These are phyloP conservation scores for Phylloscopus collybita DNA, from an alignment of 2,797 vertebrate species.

Conservation along the genomic window DNA sequence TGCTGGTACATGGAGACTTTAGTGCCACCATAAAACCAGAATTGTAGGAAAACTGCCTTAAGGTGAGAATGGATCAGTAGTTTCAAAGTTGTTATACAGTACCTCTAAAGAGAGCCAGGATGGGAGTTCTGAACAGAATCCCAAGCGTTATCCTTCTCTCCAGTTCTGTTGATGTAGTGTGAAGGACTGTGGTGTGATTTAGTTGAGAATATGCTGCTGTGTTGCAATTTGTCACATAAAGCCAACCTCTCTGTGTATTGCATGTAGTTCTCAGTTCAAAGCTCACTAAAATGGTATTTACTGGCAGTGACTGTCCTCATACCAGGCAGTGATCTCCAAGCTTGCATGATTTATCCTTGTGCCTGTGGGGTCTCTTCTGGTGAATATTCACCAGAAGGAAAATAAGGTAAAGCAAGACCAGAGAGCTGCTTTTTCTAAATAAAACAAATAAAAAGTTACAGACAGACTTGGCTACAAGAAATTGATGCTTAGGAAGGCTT, in stretches of 20 bases:
- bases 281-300: neutral
- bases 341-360: neutral
- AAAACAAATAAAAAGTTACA: neutral
- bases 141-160: neutral
- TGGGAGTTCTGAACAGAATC: slow-evolving; percentile 7
- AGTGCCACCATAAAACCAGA: slow-evolving; percentile 49
- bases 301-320: neutral
- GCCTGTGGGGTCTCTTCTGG: neutral
- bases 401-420: neutral
- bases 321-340: neutral
- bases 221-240: neutral
- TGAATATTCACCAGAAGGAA: neutral
- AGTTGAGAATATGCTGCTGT: neutral
- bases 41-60: slow-evolving; percentile 37
- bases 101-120: neutral
- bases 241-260: neutral
- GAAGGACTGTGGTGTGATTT: neutral
- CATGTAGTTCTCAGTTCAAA: neutral
- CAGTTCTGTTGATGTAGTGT: neutral
- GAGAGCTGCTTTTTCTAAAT: neutral
- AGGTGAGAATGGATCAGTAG: slow-evolving; percentile 39
- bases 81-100: neutral
- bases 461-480: neutral
- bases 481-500: neutral
- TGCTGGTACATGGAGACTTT: slow-evolving; percentile 2